Conservation (phyloP, 2,113 vertebrate genomes). For the Nothoprocta perdicaria region DNA sequence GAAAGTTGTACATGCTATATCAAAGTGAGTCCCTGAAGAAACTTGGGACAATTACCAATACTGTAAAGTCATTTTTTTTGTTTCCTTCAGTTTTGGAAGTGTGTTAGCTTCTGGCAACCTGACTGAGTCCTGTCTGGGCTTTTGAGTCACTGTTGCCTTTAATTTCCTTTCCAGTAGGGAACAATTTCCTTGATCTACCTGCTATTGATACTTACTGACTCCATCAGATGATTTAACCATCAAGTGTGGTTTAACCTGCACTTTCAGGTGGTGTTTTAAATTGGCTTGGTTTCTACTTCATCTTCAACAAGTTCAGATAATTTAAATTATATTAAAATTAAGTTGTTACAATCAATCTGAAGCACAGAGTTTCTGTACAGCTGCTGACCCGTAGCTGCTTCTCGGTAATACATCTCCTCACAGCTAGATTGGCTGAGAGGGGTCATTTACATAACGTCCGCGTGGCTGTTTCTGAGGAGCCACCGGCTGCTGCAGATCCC, state of each 20-base stretch:
- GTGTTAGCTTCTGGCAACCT: slow-evolving; percentile 55
- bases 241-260: slow-evolving; percentile 25
- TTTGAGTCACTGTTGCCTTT: slow-evolving; percentile 55
- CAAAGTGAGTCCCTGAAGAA: slow-evolving; percentile 26
- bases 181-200: slow-evolving; percentile 43
- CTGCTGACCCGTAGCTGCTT: slow-evolving; percentile 32
- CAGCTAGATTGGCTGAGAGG: neutral
- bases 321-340: slow-evolving; percentile 34
- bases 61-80: slow-evolving; percentile 34
- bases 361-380: slow-evolving; percentile 15
- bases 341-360: neutral
- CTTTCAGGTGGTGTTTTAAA: slow-evolving; percentile 11
- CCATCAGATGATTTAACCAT: slow-evolving; percentile 12
- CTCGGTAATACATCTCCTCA: neutral
- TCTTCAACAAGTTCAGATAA: slow-evolving; percentile 22
- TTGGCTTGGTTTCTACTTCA: neutral
- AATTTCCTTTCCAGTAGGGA: slow-evolving; percentile 63
- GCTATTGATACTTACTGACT: slow-evolving; percentile 4
- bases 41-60: neutral
- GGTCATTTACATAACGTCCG: slow-evolving; percentile 1
- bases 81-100: slow-evolving; percentile 43
- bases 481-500: neutral
- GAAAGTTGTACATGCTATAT: neutral
- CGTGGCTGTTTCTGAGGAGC: neutral
- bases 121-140: slow-evolving; percentile 31